Conservation (phyloP, 2,888 invertebrate genomes). For the Polyommatus iphigenia region DNA sequence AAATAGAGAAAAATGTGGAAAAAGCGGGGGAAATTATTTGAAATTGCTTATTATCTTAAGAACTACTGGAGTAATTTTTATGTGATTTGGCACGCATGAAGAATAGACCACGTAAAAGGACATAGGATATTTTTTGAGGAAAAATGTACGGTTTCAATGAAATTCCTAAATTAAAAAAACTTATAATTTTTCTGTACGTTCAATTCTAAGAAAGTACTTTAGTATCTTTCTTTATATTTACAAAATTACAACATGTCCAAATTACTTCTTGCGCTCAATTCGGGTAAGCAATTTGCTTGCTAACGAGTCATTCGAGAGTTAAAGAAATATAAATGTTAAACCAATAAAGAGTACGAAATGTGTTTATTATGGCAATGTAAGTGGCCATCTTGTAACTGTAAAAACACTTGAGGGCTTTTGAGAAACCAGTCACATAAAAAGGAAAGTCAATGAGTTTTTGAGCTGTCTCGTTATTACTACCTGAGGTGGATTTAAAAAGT, state of each 20-base stretch:
- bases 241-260: not conserved
- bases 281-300: not conserved
- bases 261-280: not conserved
- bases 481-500: not conserved
- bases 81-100: too few species aligned
- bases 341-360: slow-evolving; percentile 3
- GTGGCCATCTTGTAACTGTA: not conserved
- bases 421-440: not conserved
- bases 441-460: not conserved
- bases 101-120: too few species aligned
- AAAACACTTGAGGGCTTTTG: not conserved
- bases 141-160: too few species aligned
- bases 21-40: too few species aligned
- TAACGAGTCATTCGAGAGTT: not conserved
- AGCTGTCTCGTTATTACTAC: not conserved
- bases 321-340: not conserved
- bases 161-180: too few species aligned
- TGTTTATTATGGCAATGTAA: slow-evolving; percentile 3
- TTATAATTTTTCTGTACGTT: too few species aligned
- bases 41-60: too few species aligned
- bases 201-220: too few species aligned
- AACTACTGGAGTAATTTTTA: too few species aligned
- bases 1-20: too few species aligned
- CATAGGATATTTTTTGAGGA: too few species aligned
- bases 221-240: not conserved